Evolutionary conservation across 2,797 vertebrate genomes (phyloP).

Genomic region (Sciaenops ocellatus): DNA sequence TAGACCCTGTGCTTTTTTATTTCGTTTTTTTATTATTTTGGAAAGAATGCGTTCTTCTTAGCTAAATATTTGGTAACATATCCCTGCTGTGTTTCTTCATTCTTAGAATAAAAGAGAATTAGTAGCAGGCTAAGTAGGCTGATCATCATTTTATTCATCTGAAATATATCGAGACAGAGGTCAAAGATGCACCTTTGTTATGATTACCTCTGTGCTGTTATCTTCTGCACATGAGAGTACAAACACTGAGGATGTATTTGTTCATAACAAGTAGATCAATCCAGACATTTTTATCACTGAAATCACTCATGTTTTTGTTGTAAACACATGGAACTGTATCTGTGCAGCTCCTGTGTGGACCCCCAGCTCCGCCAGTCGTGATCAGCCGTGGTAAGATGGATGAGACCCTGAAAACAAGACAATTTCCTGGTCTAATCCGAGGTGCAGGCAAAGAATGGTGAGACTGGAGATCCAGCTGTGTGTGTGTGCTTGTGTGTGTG

Average conservation of each 20-base stretch:
- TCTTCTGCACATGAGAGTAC: not conserved
- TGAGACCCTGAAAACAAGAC: constrained; percentile 72
- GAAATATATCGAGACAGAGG: not conserved
- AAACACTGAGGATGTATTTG: not conserved
- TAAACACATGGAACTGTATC: constrained; percentile 9
- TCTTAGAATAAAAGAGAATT: not conserved
- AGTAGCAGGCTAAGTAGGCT: not conserved
- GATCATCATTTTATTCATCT: constrained; percentile 1
- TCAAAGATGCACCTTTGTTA: not conserved
- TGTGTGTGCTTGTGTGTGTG: constrained; percentile 22
- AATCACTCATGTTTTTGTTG: constrained; percentile 1
- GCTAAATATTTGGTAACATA: constrained; percentile 6
- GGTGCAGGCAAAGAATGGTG: constrained; percentile 40
- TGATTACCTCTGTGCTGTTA: not conserved
- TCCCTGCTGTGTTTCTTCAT: constrained; percentile 27
- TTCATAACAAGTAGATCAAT: not conserved
- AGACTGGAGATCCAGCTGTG: constrained; percentile 26
- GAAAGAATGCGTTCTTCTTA: constrained; percentile 23
- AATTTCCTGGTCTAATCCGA: constrained; percentile 77
- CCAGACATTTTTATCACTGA: constrained; percentile 2
- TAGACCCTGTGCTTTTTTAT: constrained; percentile 10
- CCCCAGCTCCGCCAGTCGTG: constrained; percentile 42
- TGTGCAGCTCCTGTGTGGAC: constrained; percentile 26
- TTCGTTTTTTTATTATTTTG: constrained; percentile 17
- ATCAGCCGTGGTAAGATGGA: constrained; percentile 55